Evolutionary conservation across 92 coral and sea anemone genomes (phyloP).

Genomic region (Virgularia gustaviana): DNA sequence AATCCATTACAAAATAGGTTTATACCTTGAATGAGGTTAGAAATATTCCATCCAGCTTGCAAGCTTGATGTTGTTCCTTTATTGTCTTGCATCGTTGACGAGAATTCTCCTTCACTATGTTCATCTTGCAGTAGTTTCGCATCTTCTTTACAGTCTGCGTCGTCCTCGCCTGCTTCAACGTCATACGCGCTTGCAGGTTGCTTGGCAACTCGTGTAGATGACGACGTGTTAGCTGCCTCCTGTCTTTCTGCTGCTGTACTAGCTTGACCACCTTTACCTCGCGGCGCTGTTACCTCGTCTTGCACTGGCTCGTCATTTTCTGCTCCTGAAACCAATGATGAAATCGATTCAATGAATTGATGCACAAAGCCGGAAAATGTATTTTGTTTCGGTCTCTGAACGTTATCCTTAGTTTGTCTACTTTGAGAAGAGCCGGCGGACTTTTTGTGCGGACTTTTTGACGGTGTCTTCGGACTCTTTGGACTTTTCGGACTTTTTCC

Average conservation of each 20-base stretch:
- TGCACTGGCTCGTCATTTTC: not conserved
- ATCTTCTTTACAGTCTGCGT: conserved; percentile 41
- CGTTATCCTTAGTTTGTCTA: not conserved
- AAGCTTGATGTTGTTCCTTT: conserved; percentile 69
- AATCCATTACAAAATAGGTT: no score
- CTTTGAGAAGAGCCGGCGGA: conserved; percentile 5
- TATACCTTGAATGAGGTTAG: conserved; percentile 94
- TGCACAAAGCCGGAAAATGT: not conserved
- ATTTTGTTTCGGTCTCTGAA: not conserved
- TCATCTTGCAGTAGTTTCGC: conserved; percentile 23
- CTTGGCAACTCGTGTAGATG: not conserved
- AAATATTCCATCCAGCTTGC: conserved; percentile 95
- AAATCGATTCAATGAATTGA: not conserved
- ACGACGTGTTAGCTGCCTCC: not conserved
- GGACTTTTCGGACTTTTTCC: not conserved
- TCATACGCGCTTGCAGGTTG: not conserved
- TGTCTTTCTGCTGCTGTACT: not conserved
- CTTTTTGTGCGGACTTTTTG: not conserved
- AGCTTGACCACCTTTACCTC: not conserved
- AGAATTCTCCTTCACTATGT: conserved; percentile 34
- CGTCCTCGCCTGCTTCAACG: conserved; percentile 37
- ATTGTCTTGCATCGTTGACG: conserved; percentile 19
- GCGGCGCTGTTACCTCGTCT: not conserved
- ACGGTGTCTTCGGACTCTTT: not conserved
- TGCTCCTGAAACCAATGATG: conserved; percentile 21